Percentiles rank a stretch among this genome's conserved stretches.
phyloP scores from a whole-genome alignment of 2,797 vertebrate genomes.

The Phrynocephalus guinanensis region DNA sequence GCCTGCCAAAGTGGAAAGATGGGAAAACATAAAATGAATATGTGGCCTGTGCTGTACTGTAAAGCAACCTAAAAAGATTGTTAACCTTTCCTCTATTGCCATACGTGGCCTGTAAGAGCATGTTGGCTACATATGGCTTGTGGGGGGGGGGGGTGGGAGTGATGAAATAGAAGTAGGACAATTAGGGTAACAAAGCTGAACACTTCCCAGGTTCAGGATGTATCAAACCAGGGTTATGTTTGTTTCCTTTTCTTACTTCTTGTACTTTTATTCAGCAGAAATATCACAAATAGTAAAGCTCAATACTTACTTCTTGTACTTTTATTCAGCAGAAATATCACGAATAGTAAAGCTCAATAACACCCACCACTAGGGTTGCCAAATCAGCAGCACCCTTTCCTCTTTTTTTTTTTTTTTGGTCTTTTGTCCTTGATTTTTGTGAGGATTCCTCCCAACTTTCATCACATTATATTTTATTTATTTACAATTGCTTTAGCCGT shows the following conservation, averaged over 20 bases:
- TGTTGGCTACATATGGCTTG: too few relatives aligned
- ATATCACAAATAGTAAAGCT: neutral
- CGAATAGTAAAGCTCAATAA: neutral
- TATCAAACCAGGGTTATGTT: neutral
- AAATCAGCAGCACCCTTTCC: neutral
- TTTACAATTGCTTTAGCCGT: too few relatives aligned
- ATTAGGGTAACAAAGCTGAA: too few relatives aligned
- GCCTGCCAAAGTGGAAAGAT: neutral
- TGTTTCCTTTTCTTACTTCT: neutral
- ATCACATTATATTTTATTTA: too few relatives aligned
- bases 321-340: neutral
- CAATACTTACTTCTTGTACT: neutral
- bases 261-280: neutral
- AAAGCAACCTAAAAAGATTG: neutral
- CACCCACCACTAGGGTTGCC: neutral
- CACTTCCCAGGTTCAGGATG: too few relatives aligned
- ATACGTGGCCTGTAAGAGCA: neutral
- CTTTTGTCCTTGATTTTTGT: too few relatives aligned
- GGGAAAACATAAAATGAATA: neutral
- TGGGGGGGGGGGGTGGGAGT: neutral
- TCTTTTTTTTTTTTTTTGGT: too few relatives aligned
- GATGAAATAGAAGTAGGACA: neutral
- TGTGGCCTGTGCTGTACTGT: neutral
- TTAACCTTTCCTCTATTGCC: neutral
- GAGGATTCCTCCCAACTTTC: too few relatives aligned